Evolutionary conservation across 37 sponge, comb jelly and placozoan species (phyloP), one percentile per base, ranked within the genome.

Genomic region (Trichoplax adhaerens): DNA sequence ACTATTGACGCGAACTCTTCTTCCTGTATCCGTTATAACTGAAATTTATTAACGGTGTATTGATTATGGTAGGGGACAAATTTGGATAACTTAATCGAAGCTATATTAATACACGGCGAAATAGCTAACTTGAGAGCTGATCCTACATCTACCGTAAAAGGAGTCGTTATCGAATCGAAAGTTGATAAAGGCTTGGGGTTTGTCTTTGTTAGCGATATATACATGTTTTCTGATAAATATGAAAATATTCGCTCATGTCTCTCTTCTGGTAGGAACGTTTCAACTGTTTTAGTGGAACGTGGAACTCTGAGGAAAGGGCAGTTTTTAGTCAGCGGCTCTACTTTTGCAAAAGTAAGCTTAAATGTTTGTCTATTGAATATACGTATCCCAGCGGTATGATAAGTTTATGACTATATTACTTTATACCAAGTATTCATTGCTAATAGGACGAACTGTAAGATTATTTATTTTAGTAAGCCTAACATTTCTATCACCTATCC

Each of bases 51-150:
- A 12, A 12, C 12, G 8, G 62, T 12, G 10, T 60, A 1, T 77
- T 62, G 6, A 57, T 10, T 29, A 4, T 58, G 12, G 5, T 5
- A 81, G 78, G 84, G 84, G 0, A 71, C 50, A 1, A 82, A 82
- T 56, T 60, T 90, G 57, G 79, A 72, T 12, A 61, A 56, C 5
- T 68, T 90, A 57, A 76, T 79, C 56, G 91, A 90, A 58, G 87
- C 91, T 48, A 65, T 90, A 4, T 62, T 83, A 52, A 74, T 69
- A 0, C 81, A 80, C 59, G 83, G 87, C 65, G 91, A 90, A 50
- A 48, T 86, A 53, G 55, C 66, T 58, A 70, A 78, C 8, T 56
- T 86, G 53, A 77, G 64, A 58, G 87, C 74, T 58, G 81, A 90
- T 62, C 76, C 77, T 48, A 55, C 48, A 49, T 78, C 77, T 4